phyloP scores from a whole-genome alignment of 2,888 invertebrate genomes.

The Drosophila subquinaria region DNA sequence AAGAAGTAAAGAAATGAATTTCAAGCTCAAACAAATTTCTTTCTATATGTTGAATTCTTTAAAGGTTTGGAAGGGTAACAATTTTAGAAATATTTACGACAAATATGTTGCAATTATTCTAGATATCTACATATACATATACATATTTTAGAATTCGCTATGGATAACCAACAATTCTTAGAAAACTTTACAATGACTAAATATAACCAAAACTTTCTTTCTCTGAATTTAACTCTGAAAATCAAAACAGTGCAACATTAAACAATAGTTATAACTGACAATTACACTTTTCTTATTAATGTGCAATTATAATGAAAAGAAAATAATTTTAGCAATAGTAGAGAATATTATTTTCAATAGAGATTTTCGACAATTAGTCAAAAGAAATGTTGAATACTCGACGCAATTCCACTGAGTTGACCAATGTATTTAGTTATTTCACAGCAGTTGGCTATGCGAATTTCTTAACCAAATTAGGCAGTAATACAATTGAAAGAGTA shows the following conservation, averaged over 20 bases:
- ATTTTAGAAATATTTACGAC: not conserved
- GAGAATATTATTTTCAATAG: not conserved
- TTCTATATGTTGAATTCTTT: no score
- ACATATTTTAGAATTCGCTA: not conserved
- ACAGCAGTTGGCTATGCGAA: constrained; percentile 32
- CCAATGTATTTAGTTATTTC: constrained; percentile 2
- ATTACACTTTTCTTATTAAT: not conserved
- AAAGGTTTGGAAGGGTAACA: no score
- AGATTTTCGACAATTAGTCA: not conserved
- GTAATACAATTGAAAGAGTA: constrained; percentile 17
- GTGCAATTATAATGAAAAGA: not conserved
- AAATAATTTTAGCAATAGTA: not conserved
- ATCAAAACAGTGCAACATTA: no score
- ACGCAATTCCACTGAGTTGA: not conserved
- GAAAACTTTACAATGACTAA: no score
- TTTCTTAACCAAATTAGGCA: constrained; percentile 39
- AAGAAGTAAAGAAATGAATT: no score
- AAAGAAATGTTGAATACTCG: not conserved
- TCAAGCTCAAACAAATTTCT: not conserved
- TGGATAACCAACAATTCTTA: not conserved
- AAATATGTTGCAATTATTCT: not conserved
- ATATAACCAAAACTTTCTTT: no score
- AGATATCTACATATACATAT: not conserved
- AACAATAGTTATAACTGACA: no score
- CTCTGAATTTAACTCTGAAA: no score